Evolutionary conservation across 2,113 vertebrate genomes (phyloP).

Genomic region (Oxyruncus cristatus): DNA sequence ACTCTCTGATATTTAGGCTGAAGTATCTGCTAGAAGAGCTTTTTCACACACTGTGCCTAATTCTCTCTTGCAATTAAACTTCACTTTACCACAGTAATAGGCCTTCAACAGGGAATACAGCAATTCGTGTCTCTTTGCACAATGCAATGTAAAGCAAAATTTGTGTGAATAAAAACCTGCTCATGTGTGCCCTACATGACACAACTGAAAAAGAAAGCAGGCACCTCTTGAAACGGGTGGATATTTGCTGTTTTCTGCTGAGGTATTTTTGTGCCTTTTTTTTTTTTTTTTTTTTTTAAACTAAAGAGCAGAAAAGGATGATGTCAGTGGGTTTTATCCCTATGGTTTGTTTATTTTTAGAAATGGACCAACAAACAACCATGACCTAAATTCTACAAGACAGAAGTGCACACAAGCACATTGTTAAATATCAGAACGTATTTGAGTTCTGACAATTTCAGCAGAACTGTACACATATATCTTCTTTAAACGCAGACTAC

Average conservation of each 20-base stretch:
- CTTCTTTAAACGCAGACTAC: slow-evolving; percentile 5
- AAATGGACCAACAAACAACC: neutral
- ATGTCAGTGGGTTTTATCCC: slow-evolving; percentile 11
- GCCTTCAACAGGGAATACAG: neutral
- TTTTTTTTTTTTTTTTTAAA: neutral
- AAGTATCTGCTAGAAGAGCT: neutral
- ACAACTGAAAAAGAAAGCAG: neutral
- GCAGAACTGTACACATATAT: slow-evolving; percentile 8
- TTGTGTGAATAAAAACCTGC: neutral
- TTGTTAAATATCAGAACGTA: neutral
- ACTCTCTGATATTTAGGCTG: neutral
- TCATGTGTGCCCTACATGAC: neutral
- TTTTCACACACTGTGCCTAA: neutral
- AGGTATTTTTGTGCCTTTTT: neutral
- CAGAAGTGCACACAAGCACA: slow-evolving; percentile 8
- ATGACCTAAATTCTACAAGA: slow-evolving; percentile 58
- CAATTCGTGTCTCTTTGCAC: neutral
- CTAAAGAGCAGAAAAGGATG: neutral
- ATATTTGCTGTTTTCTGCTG: neutral
- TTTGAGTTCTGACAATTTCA: neutral
- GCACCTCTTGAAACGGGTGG: neutral
- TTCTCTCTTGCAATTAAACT: neutral
- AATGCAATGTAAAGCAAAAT: neutral
- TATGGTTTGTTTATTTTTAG: slow-evolving; percentile 45
- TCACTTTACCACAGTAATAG: neutral